Evolutionary conservation across 2,797 vertebrate species (phyloP).

Genomic region (Acrossocheilus fasciatus): DNA sequence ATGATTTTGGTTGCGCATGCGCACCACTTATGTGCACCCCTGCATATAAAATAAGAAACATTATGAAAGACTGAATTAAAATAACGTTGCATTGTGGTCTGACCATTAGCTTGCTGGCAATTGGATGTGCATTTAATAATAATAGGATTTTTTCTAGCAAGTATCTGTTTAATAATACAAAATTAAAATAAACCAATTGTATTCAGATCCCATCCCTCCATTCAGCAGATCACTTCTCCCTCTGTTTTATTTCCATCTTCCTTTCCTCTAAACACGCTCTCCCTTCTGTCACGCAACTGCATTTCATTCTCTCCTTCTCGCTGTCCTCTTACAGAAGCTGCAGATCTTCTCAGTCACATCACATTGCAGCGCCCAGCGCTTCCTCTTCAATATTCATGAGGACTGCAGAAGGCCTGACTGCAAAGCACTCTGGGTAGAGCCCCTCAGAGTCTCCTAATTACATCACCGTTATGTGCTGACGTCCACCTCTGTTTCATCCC

Average conservation of each 20-base stretch:
- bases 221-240: conserved; percentile 25
- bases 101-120: background rate
- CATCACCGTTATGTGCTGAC: conserved; percentile 65
- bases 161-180: background rate
- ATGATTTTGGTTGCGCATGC: background rate
- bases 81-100: background rate
- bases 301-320: conserved; percentile 41
- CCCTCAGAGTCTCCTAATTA: conserved; percentile 68
- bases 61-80: background rate
- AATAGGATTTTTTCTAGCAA: background rate
- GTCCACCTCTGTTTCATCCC: conserved; percentile 14
- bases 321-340: conserved; percentile 28
- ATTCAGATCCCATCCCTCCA: conserved; percentile 1
- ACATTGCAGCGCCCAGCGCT: conserved; percentile 57
- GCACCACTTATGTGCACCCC: background rate
- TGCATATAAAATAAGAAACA: background rate
- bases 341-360: conserved; percentile 56
- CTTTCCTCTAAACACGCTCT: conserved; percentile 22
- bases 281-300: conserved; percentile 26
- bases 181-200: conserved; percentile 2
- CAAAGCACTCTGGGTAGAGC: conserved; percentile 75
- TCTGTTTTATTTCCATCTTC: conserved; percentile 14
- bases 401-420: conserved; percentile 74
- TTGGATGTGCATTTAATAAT: background rate
- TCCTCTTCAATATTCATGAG: conserved; percentile 80